Percentiles rank a stretch among this genome's conserved stretches.
These are phyloP conservation scores for Bombus confusus DNA, from an alignment of 1,140 invertebrate genomes.

Conservation along the genomic window DNA sequence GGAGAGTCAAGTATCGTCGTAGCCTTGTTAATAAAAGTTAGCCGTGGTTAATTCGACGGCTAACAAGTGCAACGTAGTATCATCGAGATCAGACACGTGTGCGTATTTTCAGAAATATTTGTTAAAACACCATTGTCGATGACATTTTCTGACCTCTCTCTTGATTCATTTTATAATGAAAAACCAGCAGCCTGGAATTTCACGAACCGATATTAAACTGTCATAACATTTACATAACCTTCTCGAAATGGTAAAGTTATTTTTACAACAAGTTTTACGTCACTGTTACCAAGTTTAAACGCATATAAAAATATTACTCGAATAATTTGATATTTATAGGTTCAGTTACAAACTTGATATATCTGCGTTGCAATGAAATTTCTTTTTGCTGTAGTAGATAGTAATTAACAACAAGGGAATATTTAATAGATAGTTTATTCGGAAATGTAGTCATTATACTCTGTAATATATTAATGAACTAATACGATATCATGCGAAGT, in stretches of 20 bases:
- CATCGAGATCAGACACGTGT: no score
- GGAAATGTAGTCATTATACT: no score
- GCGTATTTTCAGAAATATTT: background rate
- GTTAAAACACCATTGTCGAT: background rate
- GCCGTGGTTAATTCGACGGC: no score
- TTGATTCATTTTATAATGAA: background rate
- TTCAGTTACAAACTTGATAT: background rate
- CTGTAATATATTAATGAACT: no score
- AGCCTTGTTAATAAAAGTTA: no score
- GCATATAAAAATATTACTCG: background rate
- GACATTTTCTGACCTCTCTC: background rate
- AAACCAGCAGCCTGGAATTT: background rate
- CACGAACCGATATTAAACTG: background rate
- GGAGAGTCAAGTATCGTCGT: no score
- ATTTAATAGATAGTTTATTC: no score
- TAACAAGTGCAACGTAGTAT: no score
- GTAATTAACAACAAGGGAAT: background rate
- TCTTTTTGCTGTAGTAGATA: no score
- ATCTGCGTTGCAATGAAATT: background rate
- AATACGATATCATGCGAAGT: no score
- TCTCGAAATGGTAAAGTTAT: background rate
- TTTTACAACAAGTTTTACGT: background rate
- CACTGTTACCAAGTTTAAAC: background rate
- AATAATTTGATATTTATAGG: background rate
- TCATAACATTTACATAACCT: background rate